Conservation (phyloP, 2,797 vertebrate species). For the Tokudaia muenninki region DNA sequence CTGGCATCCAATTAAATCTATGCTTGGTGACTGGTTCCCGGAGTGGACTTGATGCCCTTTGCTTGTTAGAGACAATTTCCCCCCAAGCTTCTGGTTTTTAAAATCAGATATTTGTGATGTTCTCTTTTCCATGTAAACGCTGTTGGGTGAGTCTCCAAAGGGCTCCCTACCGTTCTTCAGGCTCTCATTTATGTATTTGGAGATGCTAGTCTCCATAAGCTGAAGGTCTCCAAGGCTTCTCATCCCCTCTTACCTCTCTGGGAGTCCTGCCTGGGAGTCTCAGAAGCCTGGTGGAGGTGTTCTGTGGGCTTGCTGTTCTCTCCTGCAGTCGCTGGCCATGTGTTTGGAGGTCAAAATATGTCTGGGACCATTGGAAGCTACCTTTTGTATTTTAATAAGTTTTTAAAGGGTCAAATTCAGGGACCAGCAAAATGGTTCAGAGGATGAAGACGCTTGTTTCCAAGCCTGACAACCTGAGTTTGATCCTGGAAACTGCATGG, state of each 20-base stretch:
- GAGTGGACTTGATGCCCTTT: background rate
- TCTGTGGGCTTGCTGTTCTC: fast-evolving
- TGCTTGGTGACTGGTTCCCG: background rate
- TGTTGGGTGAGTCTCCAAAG: background rate
- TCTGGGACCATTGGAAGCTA: background rate
- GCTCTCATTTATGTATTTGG: fast-evolving
- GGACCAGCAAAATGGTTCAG: background rate
- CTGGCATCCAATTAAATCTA: too few species aligned
- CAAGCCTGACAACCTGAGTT: background rate
- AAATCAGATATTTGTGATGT: background rate
- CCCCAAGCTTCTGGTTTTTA: background rate
- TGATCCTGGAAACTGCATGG: background rate
- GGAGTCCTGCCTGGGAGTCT: background rate
- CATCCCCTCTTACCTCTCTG: too few species aligned
- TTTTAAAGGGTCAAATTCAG: background rate
- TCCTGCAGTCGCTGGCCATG: fast-evolving
- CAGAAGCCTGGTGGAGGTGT: background rate
- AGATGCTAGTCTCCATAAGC: background rate
- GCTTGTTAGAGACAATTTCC: background rate
- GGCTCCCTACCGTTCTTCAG: background rate
- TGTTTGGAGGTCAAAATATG: background rate
- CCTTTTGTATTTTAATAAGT: background rate
- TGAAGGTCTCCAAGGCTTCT: background rate
- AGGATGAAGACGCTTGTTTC: background rate
- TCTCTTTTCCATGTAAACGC: background rate